Percentiles rank a stretch among this genome's conserved stretches.
These are phyloP conservation scores for Urocolius indicus DNA, from an alignment of 2,113 vertebrate species.

Conservation along the genomic window DNA sequence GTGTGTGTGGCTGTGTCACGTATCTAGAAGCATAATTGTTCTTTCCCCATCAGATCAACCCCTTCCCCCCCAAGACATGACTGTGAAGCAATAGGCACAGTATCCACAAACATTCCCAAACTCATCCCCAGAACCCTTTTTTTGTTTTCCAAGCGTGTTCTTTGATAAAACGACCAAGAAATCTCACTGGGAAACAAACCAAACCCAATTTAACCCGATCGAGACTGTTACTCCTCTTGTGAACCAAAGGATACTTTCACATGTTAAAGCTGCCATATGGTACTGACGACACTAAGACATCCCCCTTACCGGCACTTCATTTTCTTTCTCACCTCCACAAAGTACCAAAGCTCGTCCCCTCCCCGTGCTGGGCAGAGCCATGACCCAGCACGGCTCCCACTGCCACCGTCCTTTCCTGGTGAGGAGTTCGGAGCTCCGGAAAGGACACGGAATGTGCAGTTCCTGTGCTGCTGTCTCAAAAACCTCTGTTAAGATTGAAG, in stretches of 20 bases:
- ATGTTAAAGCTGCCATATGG: conserved; percentile 74
- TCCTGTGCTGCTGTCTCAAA: conserved; percentile 74
- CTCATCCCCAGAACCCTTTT: conserved; percentile 2
- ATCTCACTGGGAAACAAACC: neutral
- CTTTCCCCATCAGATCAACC: conserved; percentile 32
- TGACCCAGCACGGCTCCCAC: conserved; percentile 42
- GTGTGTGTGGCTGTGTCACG: conserved; percentile 39
- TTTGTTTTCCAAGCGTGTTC: conserved; percentile 26
- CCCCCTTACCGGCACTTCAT: conserved; percentile 28
- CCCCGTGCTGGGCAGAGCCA: conserved; percentile 54
- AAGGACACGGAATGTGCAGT: conserved; percentile 82
- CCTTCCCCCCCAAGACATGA: conserved; percentile 23
- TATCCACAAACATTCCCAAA: conserved; percentile 34
- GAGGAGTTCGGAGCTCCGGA: conserved; percentile 63
- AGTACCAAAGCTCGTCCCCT: neutral
- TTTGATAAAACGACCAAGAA: neutral
- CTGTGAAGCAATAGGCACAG: conserved; percentile 58
- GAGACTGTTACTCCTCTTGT: conserved; percentile 62
- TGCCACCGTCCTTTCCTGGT: conserved; percentile 51
- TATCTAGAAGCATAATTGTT: conserved; percentile 50
- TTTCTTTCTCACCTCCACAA: neutral
- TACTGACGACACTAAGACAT: conserved; percentile 75
- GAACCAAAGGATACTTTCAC: conserved; percentile 76
- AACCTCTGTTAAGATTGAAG: conserved; percentile 61
- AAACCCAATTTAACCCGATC: conserved; percentile 17